Evolutionary conservation across 2,113 vertebrate species (phyloP).

Genomic region (Bucco capensis): DNA sequence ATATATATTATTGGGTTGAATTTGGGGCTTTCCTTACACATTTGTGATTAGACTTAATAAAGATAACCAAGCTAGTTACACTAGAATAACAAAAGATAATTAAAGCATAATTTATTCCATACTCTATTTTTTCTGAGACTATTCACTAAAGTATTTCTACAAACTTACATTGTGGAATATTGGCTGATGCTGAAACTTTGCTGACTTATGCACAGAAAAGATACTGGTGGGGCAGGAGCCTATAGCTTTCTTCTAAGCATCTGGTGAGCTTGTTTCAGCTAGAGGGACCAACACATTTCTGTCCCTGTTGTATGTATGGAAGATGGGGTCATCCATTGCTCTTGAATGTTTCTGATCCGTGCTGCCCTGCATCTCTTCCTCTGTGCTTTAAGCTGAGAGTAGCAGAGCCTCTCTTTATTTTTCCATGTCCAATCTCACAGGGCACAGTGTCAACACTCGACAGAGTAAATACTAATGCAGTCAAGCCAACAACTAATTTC

Average conservation of each 20-base stretch:
- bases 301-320: background rate
- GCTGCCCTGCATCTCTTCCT: background rate
- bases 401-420: background rate
- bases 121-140: background rate
- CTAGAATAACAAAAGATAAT: background rate
- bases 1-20: background rate
- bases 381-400: background rate
- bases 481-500: background rate
- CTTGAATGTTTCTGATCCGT: background rate
- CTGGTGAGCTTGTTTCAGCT: background rate
- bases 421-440: background rate
- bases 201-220: background rate
- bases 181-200: background rate
- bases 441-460: background rate
- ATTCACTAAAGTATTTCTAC: background rate
- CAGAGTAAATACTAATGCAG: background rate
- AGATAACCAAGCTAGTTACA: background rate
- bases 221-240: fast-evolving
- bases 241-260: fast-evolving
- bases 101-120: background rate
- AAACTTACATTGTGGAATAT: background rate
- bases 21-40: background rate
- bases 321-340: background rate
- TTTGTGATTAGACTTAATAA: background rate
- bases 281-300: background rate